Evolutionary conservation across 2,113 vertebrate species (phyloP).

Genomic region (Chloebia gouldiae): DNA sequence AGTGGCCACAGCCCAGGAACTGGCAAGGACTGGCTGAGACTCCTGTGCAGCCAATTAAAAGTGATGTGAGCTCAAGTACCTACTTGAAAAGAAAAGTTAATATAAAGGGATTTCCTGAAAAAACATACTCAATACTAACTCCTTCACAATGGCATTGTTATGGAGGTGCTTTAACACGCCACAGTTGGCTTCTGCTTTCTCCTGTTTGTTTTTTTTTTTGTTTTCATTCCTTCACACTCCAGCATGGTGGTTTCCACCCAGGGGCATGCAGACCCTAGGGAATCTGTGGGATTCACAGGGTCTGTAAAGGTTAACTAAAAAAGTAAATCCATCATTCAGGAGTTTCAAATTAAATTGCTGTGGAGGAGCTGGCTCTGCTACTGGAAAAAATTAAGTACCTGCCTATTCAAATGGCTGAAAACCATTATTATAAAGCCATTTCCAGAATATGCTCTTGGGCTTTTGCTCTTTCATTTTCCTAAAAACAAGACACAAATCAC

Average conservation of each 20-base stretch:
- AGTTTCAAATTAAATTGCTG: neutral
- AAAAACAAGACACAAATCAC: neutral
- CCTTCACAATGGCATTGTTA: neutral
- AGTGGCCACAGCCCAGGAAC: neutral
- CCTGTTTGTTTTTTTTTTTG: neutral
- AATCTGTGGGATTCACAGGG: neutral
- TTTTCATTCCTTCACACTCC: neutral
- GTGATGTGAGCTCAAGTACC: neutral
- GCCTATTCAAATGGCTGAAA: neutral
- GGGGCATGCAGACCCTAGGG: neutral
- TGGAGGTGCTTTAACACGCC: neutral
- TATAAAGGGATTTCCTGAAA: neutral
- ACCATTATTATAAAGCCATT: neutral
- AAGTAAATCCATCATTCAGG: neutral
- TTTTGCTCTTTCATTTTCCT: neutral
- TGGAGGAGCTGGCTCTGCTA: neutral
- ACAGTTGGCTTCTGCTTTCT: neutral
- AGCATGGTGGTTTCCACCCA: neutral
- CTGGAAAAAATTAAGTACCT: neutral
- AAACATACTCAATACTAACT: accelerated
- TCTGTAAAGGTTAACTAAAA: neutral
- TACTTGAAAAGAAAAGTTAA: neutral
- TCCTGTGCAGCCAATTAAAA: neutral
- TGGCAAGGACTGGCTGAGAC: neutral
- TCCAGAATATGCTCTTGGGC: neutral